phyloP scores from a whole-genome alignment of 64 coral and sea anemone species.

The Stylophora pistillata region DNA sequence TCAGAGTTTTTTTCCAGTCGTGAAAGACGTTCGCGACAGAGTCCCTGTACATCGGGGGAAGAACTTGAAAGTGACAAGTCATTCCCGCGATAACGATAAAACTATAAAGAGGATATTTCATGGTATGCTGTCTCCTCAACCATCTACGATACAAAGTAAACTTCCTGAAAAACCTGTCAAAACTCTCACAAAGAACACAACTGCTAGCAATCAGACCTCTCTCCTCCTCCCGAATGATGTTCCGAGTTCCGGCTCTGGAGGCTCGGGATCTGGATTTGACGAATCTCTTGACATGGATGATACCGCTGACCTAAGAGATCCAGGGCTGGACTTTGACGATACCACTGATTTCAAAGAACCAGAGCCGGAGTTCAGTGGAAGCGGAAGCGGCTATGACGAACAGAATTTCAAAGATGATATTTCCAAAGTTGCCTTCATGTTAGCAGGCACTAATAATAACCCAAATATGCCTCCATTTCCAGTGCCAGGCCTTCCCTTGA shows the following conservation, averaged over 20 bases:
- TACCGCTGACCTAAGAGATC: background rate
- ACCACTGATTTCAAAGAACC: background rate
- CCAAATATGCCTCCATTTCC: slow-evolving; percentile 19
- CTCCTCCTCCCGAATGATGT: background rate
- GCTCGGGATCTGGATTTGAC: slow-evolving; percentile 16
- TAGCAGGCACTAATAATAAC: slow-evolving; percentile 27
- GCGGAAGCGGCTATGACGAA: slow-evolving; percentile 8
- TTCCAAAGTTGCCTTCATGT: slow-evolving; percentile 38
- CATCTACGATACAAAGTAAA: slow-evolving; percentile 4
- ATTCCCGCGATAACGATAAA: background rate
- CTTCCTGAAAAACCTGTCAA: slow-evolving; percentile 14
- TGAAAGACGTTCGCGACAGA: background rate
- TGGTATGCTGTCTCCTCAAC: background rate
- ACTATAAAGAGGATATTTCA: background rate
- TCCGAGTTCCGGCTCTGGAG: background rate
- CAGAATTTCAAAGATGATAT: background rate
- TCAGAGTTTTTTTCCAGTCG: background rate
- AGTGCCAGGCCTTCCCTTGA: slow-evolving; percentile 15
- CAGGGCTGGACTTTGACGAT: background rate
- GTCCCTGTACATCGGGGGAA: background rate
- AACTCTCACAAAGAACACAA: background rate
- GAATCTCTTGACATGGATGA: background rate
- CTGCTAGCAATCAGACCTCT: background rate
- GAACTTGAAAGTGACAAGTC: background rate
- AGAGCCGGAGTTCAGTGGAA: background rate